Conservation (phyloP, 23 tunicate genomes). For the Styela clava region DNA sequence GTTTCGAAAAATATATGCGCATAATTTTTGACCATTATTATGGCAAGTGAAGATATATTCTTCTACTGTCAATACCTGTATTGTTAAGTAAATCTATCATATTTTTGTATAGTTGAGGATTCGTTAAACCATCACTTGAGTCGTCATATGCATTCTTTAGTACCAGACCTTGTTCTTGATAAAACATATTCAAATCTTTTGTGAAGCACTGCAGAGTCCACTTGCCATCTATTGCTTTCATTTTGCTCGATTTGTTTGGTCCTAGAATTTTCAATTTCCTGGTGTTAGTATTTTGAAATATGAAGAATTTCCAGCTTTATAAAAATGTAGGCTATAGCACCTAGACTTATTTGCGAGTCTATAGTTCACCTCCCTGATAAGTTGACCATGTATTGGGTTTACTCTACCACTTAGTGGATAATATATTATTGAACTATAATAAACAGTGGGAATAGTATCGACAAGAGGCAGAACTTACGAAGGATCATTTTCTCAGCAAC, state of each 20-base stretch:
- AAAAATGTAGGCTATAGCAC: neutral
- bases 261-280: neutral
- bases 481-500: too few relatives aligned
- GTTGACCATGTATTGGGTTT: too few relatives aligned
- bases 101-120: conserved; percentile 25
- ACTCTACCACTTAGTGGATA: too few relatives aligned
- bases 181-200: neutral
- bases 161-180: conserved; percentile 27
- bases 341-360: too few relatives aligned
- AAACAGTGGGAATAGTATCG: too few relatives aligned
- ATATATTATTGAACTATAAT: too few relatives aligned
- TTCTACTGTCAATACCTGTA: too few relatives aligned
- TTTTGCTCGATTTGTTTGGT: conserved; percentile 19
- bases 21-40: too few relatives aligned
- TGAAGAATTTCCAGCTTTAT: neutral
- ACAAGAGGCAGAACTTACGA: too few relatives aligned
- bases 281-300: neutral
- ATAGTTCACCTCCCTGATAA: too few relatives aligned
- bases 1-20: too few relatives aligned
- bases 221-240: conserved; percentile 39
- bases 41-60: too few relatives aligned
- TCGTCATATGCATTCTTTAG: conserved; percentile 18
- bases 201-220: conserved; percentile 45
- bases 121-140: neutral
- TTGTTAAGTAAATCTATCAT: neutral